These are phyloP conservation scores for Phasianus colchicus DNA, from an alignment of 2,113 vertebrate species.

Conservation along the genomic window DNA sequence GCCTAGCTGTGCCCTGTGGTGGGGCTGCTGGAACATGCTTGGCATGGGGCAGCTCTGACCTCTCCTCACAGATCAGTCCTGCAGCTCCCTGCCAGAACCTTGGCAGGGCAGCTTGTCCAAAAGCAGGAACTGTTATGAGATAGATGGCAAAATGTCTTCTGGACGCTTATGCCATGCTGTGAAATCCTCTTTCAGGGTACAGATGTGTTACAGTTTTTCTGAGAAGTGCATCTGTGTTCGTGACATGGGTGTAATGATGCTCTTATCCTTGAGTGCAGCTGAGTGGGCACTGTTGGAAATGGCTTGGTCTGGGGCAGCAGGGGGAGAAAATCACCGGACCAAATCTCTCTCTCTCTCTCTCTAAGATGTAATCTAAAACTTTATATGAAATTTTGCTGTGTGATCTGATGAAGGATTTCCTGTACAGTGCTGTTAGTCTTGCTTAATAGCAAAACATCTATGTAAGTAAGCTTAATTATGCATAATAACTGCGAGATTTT, in stretches of 20 bases:
- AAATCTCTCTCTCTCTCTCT: not conserved
- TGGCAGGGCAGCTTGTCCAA: not conserved
- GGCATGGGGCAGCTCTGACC: rapidly evolving
- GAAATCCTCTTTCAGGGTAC: not conserved
- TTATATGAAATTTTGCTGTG: not conserved
- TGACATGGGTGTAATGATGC: not conserved
- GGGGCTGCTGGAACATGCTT: rapidly evolving
- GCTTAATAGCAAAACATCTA: not conserved
- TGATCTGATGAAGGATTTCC: not conserved
- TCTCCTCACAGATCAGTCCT: not conserved
- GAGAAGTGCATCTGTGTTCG: rapidly evolving
- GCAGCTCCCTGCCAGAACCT: not conserved
- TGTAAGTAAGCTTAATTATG: not conserved
- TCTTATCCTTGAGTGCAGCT: not conserved
- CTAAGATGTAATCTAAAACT: not conserved
- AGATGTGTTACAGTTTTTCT: not conserved
- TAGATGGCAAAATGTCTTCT: not conserved
- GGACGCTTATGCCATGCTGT: rapidly evolving
- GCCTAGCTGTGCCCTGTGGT: rapidly evolving
- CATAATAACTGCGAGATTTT: not conserved
- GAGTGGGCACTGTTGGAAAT: not conserved
- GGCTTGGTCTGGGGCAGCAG: not conserved
- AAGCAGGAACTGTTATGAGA: not conserved
- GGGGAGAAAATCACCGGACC: not conserved
- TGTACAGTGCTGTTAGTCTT: not conserved